These are phyloP conservation scores for Thymelicus acteon DNA, from an alignment of 2,888 invertebrate genomes.

Conservation along the genomic window DNA sequence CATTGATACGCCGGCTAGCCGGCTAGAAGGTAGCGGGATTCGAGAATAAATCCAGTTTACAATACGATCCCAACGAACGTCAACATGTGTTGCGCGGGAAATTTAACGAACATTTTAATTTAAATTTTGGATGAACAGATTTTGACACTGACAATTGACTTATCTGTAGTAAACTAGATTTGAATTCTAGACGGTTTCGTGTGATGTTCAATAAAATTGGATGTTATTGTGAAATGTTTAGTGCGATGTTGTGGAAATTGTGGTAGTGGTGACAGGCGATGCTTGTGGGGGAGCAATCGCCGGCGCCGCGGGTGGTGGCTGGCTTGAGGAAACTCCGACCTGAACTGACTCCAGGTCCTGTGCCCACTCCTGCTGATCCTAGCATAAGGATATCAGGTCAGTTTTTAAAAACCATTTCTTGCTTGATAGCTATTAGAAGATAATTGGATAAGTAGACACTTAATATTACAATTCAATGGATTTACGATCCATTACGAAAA, in stretches of 20 bases:
- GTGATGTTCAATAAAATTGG: conserved; percentile 44
- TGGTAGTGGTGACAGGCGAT: conserved; percentile 61
- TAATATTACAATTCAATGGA: no score
- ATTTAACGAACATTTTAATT: conserved; percentile 71
- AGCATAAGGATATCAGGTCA: conserved; percentile 78
- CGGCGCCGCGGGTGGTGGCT: conserved; percentile 83
- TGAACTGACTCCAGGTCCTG: conserved; percentile 76
- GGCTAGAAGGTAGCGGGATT: conserved; percentile 52
- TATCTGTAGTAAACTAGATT: conserved; percentile 12
- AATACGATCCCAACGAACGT: conserved; percentile 43
- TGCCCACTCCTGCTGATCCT: conserved; percentile 74
- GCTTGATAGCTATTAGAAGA: no score
- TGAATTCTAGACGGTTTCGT: conserved; percentile 13
- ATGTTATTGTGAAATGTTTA: conserved; percentile 61
- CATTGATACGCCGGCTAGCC: conserved; percentile 66
- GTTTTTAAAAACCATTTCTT: conserved; percentile 39
- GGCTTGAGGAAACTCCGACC: conserved; percentile 78
- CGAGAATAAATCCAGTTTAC: background rate
- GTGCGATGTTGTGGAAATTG: conserved; percentile 64
- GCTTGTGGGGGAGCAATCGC: conserved; percentile 80
- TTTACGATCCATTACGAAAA: no score
- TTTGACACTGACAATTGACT: conserved; percentile 59
- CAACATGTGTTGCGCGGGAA: conserved; percentile 62
- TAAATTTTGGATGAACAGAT: conserved; percentile 67
- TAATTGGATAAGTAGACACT: no score